Conservation (phyloP, 2,797 vertebrate genomes). For the Podargus strigoides region DNA sequence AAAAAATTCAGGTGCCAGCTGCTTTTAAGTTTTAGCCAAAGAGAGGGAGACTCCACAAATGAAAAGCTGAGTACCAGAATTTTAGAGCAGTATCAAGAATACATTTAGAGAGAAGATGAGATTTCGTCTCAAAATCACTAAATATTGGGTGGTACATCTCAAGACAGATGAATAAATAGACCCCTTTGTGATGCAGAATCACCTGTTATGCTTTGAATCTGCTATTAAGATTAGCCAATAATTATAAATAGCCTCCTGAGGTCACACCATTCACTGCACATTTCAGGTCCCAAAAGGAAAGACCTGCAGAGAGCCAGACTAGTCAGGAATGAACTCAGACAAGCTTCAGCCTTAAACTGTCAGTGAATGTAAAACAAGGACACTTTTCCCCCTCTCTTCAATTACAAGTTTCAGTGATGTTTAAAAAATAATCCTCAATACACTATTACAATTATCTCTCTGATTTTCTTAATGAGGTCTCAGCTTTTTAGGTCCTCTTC, state of each 20-base stretch:
- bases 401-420: background rate
- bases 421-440: background rate
- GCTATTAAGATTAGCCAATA: background rate
- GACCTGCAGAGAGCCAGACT: background rate
- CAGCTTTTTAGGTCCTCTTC: background rate
- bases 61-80: background rate
- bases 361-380: background rate
- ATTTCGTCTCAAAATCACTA: background rate
- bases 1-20: background rate
- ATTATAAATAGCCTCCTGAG: background rate
- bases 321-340: background rate
- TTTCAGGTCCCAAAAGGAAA: background rate
- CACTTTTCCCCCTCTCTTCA: background rate
- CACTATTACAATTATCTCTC: background rate
- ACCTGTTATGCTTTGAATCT: background rate
- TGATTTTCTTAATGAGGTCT: background rate
- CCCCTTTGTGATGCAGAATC: background rate
- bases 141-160: background rate
- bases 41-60: background rate
- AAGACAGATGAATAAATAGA: background rate
- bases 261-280: background rate
- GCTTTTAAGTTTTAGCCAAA: conserved; percentile 11
- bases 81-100: background rate
- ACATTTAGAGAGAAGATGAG: background rate
- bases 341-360: background rate